Base-by-base conservation (phyloP, 1,140 invertebrate species). In the Anastrepha ludens region DNA sequence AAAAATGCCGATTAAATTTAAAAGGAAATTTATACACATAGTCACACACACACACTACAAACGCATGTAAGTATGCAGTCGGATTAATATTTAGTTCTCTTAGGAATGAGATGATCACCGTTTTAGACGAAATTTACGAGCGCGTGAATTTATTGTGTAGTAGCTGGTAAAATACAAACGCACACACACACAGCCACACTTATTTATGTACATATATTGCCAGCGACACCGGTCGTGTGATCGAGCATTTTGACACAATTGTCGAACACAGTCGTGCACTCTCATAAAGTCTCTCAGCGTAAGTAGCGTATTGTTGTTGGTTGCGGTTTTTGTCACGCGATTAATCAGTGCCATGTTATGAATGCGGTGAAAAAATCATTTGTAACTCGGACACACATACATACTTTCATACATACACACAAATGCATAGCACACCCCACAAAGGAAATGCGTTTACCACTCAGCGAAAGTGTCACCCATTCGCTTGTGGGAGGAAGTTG, bases 231-330 rank as follows among this genome's bases (percentile, higher is more conserved):
- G 15, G 4, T 44, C 8, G 17, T 74, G 29, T 74, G 70, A 74
- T 74, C n/a, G 70, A 74, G 44, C 44, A 74, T 74, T 74, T 74
- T 74, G 70, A 74, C 70, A 74, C 70, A 74, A 74, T 74, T 74
- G 70, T 74, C 70, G 41, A 74, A 47, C 70, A 47, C 44, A 11
- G 6, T 55, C 50, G 50, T 55, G 2, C 50, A 55, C 11, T 55
- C 11, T 55, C 29, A 29, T 11, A 67, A 29, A 41, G 65, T 70
- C 9, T 74, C 44, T 41, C 41, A 74, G 3, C 15, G 60, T 62
- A 5, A 17, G 47, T 81, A 47, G 17, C 41, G 55, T 47, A 29
- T 81, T 55, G 44, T 81, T 81, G 74, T 81, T 81, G 74, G 13
- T 81, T 81, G 74, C 47, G 74, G 74, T 81, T 81, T 50, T 55